A percentile compares a stretch with the other conserved stretches of the same genome.
phyloP scores from a whole-genome alignment of 2,888 invertebrate genomes.

The Agrypnus murinus region DNA sequence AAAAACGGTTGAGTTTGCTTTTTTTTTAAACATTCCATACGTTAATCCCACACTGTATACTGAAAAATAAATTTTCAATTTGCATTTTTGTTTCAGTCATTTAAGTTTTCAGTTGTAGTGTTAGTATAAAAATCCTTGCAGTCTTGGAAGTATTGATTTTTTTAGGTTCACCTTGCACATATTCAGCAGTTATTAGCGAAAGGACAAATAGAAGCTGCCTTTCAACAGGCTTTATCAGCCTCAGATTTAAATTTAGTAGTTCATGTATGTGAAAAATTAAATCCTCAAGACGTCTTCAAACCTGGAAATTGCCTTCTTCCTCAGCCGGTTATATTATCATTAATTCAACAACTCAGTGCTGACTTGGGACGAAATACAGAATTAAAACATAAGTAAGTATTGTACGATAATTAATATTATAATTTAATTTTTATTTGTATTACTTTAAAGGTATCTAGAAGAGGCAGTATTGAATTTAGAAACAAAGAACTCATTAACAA shows the following conservation, averaged over 20 bases:
- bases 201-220: slow-evolving; percentile 90
- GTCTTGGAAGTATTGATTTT: slow-evolving; percentile 11
- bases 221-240: slow-evolving; percentile 92
- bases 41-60: too few relatives aligned
- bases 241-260: slow-evolving; percentile 92
- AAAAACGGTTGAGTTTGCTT: too few relatives aligned
- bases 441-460: slow-evolving; percentile 83
- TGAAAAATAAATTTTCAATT: too few relatives aligned
- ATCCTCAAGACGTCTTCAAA: slow-evolving; percentile 85
- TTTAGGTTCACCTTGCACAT: slow-evolving; percentile 78
- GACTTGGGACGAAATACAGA: slow-evolving; percentile 91
- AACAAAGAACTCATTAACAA: slow-evolving; percentile 82
- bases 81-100: too few relatives aligned
- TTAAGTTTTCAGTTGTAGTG: background rate
- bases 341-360: slow-evolving; percentile 95
- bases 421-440: slow-evolving; percentile 12
- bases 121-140: slow-evolving; percentile 12
- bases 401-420: background rate
- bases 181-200: slow-evolving; percentile 80
- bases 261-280: slow-evolving; percentile 89
- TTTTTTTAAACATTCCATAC: too few relatives aligned
- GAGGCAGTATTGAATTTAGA: slow-evolving; percentile 91
- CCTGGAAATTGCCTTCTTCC: slow-evolving; percentile 82
- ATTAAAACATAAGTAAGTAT: slow-evolving; percentile 82
- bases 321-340: slow-evolving; percentile 92